Evolutionary conservation across 2,797 vertebrate species (phyloP).

Genomic region (Sphaeramia orbicularis): DNA sequence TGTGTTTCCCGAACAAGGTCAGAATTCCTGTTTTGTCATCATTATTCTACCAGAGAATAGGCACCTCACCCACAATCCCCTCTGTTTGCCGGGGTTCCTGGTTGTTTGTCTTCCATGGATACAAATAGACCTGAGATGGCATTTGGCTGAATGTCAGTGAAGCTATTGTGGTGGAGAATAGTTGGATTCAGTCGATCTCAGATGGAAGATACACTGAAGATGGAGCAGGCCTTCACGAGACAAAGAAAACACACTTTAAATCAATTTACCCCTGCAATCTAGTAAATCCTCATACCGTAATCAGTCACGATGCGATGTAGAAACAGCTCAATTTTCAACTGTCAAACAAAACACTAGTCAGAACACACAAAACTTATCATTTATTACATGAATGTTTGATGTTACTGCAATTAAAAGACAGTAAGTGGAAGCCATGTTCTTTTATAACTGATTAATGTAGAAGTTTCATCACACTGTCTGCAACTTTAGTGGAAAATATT

Average conservation of each 20-base stretch:
- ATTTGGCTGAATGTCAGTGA: conserved; percentile 22
- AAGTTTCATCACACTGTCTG: too few species aligned
- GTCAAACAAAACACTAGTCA: too few species aligned
- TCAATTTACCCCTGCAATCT: background rate
- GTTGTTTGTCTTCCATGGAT: conserved; percentile 62
- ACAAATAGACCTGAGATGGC: conserved; percentile 60
- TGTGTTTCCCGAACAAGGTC: conserved; percentile 72
- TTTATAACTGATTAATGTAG: too few species aligned
- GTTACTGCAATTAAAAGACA: too few species aligned
- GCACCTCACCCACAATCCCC: conserved; percentile 52
- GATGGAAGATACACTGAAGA: conserved; percentile 19
- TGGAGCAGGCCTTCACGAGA: background rate
- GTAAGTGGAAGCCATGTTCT: too few species aligned
- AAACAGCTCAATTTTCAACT: too few species aligned
- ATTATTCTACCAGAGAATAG: conserved; percentile 67
- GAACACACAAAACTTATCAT: too few species aligned
- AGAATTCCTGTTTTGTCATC: conserved; percentile 70
- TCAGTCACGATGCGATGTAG: too few species aligned
- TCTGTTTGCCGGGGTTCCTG: conserved; percentile 43
- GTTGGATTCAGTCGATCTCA: conserved; percentile 25
- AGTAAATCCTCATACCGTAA: background rate
- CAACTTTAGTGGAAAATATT: too few species aligned
- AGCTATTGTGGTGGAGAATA: conserved; percentile 31
- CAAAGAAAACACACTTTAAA: background rate
- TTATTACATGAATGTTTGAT: too few species aligned